Evolutionary conservation across 1,140 invertebrate species (phyloP).

Genomic region (Calliopsis andreniformis): DNA sequence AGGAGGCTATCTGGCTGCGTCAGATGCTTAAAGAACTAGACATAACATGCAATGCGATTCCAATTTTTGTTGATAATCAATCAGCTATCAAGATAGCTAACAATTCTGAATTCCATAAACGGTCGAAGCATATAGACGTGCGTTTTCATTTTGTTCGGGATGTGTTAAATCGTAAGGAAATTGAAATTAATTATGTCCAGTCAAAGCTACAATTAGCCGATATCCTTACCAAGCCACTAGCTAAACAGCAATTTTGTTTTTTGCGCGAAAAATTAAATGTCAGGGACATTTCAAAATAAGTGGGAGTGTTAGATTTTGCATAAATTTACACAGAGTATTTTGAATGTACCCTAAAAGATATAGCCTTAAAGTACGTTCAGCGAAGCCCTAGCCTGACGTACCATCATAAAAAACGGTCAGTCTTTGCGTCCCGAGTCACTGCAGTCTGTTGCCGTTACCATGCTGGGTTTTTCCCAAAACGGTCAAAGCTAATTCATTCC

Average conservation of each 20-base stretch:
- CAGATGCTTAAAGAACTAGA: background rate
- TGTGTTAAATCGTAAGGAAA: slow-evolving; percentile 1
- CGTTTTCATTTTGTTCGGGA: slow-evolving; percentile 21
- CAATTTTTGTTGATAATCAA: slow-evolving; percentile 13
- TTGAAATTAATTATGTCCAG: slow-evolving; percentile 18
- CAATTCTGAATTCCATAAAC: slow-evolving; percentile 19
- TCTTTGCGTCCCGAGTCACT: too few relatives aligned
- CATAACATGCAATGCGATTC: background rate
- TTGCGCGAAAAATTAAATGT: background rate
- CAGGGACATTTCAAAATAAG: slow-evolving; percentile 6
- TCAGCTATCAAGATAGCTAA: slow-evolving; percentile 9
- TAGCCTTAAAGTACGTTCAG: too few relatives aligned
- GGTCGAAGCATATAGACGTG: slow-evolving; percentile 26
- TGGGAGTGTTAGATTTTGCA: slow-evolving; percentile 13
- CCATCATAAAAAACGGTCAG: too few relatives aligned
- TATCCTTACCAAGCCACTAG: slow-evolving; percentile 22
- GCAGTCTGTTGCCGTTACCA: too few relatives aligned
- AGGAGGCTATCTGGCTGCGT: background rate
- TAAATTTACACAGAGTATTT: too few relatives aligned
- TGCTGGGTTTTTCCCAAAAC: too few relatives aligned
- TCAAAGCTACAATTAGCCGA: slow-evolving; percentile 25
- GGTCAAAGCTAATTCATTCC: too few relatives aligned
- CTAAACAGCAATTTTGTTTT: background rate
- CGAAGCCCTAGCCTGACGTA: too few relatives aligned
- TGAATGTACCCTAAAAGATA: too few relatives aligned